A percentile compares a stretch with the other conserved stretches of the same genome.
Conservation (phyloP, 1,140 invertebrate species). For the Meloidogyne exigua region DNA sequence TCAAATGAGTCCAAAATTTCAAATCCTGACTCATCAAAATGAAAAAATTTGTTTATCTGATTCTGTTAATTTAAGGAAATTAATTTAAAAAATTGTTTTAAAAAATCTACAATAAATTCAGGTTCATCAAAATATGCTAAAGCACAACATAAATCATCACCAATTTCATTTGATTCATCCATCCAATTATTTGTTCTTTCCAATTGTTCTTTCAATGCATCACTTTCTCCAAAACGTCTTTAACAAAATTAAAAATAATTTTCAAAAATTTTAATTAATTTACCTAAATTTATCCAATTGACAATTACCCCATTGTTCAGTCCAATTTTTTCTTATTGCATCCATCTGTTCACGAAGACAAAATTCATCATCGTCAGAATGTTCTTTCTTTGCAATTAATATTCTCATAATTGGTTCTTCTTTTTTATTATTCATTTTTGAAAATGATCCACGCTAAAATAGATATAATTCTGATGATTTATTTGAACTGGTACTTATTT, state of each 20-base stretch:
- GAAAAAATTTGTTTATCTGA: constrained; percentile 19
- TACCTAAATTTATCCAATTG: constrained; percentile 34
- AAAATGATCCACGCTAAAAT: background rate
- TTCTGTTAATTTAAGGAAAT: background rate
- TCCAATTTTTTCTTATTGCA: constrained; percentile 34
- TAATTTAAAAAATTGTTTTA: background rate
- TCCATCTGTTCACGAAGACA: constrained; percentile 30
- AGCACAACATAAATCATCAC: constrained; percentile 24
- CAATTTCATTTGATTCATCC: constrained; percentile 23
- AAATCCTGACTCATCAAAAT: constrained; percentile 17
- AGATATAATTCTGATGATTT: background rate
- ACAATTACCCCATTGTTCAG: constrained; percentile 30
- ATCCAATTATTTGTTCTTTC: constrained; percentile 33
- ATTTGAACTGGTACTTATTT: background rate
- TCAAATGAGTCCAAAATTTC: constrained; percentile 32
- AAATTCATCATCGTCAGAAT: constrained; percentile 15
- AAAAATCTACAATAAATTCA: constrained; percentile 35
- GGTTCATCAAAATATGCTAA: constrained; percentile 43
- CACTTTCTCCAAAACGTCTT: constrained; percentile 40
- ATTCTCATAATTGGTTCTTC: constrained; percentile 29
- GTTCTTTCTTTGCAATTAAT: constrained; percentile 46
- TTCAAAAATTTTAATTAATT: background rate
- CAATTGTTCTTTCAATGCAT: constrained; percentile 41
- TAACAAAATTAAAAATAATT: background rate
- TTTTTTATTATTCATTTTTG: background rate